Conservation (phyloP, 2,113 vertebrate genomes). For the Perca flavescens region DNA sequence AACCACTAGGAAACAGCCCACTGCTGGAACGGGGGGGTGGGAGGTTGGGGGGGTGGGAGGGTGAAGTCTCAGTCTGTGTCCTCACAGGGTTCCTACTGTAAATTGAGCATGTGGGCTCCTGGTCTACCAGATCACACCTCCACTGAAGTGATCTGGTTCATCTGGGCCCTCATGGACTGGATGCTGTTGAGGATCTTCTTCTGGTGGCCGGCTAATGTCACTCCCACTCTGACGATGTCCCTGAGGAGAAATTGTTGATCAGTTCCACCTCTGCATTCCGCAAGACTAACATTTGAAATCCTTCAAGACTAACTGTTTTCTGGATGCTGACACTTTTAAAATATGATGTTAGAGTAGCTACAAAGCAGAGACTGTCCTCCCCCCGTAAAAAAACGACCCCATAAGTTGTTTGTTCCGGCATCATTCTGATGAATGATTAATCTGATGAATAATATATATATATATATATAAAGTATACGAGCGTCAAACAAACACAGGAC, state of each 20-base stretch:
- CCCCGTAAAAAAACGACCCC: too few relatives aligned
- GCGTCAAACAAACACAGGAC: too few relatives aligned
- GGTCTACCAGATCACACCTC: constrained; percentile 89
- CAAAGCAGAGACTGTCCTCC: background rate
- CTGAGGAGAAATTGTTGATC: constrained; percentile 75
- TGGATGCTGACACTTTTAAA: background rate
- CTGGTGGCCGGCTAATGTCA: constrained; percentile 97
- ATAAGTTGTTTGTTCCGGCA: too few relatives aligned
- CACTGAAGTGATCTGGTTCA: constrained; percentile 98
- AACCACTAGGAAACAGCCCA: background rate
- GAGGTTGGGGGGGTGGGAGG: background rate
- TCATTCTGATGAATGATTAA: too few relatives aligned
- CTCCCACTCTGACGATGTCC: constrained; percentile 94
- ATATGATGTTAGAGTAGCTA: background rate
- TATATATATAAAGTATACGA: too few relatives aligned
- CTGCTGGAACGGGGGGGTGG: background rate
- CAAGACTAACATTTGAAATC: background rate
- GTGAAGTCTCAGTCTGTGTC: constrained; percentile 42
- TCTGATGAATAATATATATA: too few relatives aligned
- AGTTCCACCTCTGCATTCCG: background rate
- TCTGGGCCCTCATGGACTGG: constrained; percentile 98
- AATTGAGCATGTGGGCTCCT: constrained; percentile 29
- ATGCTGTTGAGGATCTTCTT: constrained; percentile 99
- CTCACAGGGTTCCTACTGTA: constrained; percentile 19
- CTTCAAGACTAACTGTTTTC: background rate